Conservation (phyloP, 1,140 invertebrate species). For the Hermetia illucens region DNA sequence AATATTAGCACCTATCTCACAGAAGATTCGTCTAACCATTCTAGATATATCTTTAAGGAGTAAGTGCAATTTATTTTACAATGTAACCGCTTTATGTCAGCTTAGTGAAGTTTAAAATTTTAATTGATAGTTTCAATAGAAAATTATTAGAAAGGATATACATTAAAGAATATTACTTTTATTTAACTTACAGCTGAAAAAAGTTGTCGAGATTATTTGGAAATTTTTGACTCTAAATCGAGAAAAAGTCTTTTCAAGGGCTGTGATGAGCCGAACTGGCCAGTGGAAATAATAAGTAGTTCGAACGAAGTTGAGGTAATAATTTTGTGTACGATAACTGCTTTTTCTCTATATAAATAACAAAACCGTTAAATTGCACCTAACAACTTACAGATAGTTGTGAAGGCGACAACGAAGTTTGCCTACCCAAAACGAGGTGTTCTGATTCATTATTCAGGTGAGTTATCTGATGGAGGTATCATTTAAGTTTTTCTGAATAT, state of each 20-base stretch:
- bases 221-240: conserved; percentile 5
- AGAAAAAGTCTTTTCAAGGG: conserved; percentile 1
- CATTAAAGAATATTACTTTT: not conserved
- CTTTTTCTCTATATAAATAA: not conserved
- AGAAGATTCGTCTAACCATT: conserved; percentile 36
- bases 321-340: not conserved
- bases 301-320: conserved; percentile 6
- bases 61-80: no score
- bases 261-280: conserved; percentile 2
- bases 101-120: no score
- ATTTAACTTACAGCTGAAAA: not conserved
- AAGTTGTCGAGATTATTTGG: conserved; percentile 5
- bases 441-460: conserved; percentile 40
- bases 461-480: no score
- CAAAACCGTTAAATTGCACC: not conserved
- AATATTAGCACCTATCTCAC: conserved; percentile 33
- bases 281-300: conserved; percentile 3
- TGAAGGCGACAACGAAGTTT: conserved; percentile 31
- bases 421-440: conserved; percentile 39
- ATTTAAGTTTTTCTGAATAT: no score
- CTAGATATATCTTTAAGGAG: conserved; percentile 43
- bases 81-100: no score
- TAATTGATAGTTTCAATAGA: no score
- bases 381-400: conserved; percentile 10
- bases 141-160: no score